phyloP scores from a whole-genome alignment of 2,797 vertebrate species.

The Hozukius guyotensis region DNA sequence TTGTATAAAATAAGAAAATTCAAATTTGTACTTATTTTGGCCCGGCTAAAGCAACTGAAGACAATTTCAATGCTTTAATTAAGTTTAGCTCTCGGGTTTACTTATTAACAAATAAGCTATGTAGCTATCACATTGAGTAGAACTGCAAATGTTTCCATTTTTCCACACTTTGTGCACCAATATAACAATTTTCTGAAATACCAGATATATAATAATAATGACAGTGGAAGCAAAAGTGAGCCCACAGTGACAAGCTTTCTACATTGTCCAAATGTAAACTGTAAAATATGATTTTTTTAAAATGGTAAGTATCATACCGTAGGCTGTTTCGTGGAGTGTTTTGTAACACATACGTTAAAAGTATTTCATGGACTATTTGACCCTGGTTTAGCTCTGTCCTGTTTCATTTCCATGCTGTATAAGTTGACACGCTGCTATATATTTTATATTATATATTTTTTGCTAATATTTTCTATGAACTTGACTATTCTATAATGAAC shows the following conservation, averaged over 20 bases:
- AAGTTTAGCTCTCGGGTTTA: neutral
- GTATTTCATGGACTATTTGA: constrained; percentile 46
- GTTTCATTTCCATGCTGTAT: constrained; percentile 37
- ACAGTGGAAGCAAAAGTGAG: neutral
- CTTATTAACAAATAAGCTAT: neutral
- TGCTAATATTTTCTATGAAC: neutral
- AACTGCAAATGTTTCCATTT: neutral
- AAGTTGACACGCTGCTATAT: constrained; percentile 1
- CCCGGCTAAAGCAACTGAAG: neutral
- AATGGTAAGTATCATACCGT: constrained; percentile 6
- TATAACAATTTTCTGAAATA: neutral
- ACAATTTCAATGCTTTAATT: neutral
- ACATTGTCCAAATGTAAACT: neutral
- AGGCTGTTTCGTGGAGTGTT: neutral
- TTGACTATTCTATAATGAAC: neutral
- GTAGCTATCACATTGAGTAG: neutral
- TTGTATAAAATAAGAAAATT: neutral
- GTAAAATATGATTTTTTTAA: neutral
- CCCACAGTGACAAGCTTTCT: neutral
- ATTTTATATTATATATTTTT: neutral
- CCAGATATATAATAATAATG: neutral
- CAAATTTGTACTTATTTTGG: neutral
- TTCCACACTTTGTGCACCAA: neutral
- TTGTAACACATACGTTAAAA: neutral
- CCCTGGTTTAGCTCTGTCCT: constrained; percentile 62